Conservation (phyloP, 2,888 invertebrate species). For the Romanomermis culicivorax region DNA sequence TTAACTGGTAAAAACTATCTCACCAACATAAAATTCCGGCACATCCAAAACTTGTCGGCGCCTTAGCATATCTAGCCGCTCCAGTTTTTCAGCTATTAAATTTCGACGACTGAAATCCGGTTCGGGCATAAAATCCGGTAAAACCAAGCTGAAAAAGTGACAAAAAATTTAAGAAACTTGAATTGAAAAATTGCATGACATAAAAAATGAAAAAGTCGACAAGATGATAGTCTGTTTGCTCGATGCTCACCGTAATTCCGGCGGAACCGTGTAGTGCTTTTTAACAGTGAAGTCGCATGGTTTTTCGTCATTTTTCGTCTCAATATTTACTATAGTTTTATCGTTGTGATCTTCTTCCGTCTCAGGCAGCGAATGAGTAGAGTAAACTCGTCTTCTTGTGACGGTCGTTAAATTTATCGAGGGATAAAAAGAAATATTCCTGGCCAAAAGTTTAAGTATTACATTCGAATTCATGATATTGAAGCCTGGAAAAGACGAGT, state of each 20-base stretch:
- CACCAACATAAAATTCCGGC: constrained; percentile 93
- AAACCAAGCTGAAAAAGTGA: constrained; percentile 32
- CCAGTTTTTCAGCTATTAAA: constrained; percentile 57
- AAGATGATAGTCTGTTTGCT: too few relatives aligned
- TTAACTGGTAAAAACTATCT: too few relatives aligned
- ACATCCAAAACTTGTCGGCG: constrained; percentile 59
- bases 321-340: too few relatives aligned
- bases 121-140: constrained; percentile 78
- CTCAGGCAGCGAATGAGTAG: too few relatives aligned
- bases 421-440: too few relatives aligned
- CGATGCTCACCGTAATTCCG: neutral
- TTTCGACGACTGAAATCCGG: constrained; percentile 57
- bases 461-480: too few relatives aligned
- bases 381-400: too few relatives aligned
- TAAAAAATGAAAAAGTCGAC: neutral
- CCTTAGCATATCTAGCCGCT: constrained; percentile 73
- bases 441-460: too few relatives aligned
- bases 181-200: neutral
- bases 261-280: neutral
- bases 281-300: neutral
- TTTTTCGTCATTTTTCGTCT: too few relatives aligned
- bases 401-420: too few relatives aligned
- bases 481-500: too few relatives aligned
- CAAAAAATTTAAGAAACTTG: neutral
- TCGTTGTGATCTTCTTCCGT: too few relatives aligned